Evolutionary conservation across 2,113 vertebrate species (phyloP), one percentile per base, ranked within the genome.

Genomic region (Apteryx owenii): DNA sequence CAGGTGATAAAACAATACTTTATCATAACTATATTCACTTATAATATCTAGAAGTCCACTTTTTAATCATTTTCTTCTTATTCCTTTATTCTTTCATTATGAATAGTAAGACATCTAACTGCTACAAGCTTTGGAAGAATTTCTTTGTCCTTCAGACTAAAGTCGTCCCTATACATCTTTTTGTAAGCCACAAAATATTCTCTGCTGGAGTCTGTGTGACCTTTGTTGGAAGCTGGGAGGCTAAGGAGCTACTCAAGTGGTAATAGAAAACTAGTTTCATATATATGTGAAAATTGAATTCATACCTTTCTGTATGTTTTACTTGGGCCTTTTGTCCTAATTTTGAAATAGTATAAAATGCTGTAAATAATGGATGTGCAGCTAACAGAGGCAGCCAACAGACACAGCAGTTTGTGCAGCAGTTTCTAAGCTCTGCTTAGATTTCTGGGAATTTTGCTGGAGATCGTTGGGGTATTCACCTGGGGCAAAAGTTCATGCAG

Each of bases 211-310:
- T 92, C 31, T 65, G 53, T 85, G n/a, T 54, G 71, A 91, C 73
- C 50, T 84, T 58, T 84, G 15, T 51, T 31, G 68, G 50, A 91
- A 77, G 12, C 5, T 69, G 44, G 20, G 71, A 56, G 31, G 15
- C 9, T 65, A 46, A 54, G 20, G 38, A 80, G 23, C 11, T 77
- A 3, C 53, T 69, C 0, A 0, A 72, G 12, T 9, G 31, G 1
- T 36, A 70, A 36, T 31, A 56, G 2, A 92, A 78, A 81, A 50
- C 4, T 54, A 19, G 2, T 76, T 62, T 76, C 16, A 51, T 62
- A 54, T 10, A 68, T 15, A 22, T 64, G 68, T 36, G 26, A 16
- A 20, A 88, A 85, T 28, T n/a, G 16, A 72, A 14, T 79, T 79
- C 50, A 51, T 36, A 64, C 36, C 1, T 82, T 89, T 89, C 50